Conservation (phyloP, 2,888 invertebrate genomes). For the Alviniconcha strummeri region DNA sequence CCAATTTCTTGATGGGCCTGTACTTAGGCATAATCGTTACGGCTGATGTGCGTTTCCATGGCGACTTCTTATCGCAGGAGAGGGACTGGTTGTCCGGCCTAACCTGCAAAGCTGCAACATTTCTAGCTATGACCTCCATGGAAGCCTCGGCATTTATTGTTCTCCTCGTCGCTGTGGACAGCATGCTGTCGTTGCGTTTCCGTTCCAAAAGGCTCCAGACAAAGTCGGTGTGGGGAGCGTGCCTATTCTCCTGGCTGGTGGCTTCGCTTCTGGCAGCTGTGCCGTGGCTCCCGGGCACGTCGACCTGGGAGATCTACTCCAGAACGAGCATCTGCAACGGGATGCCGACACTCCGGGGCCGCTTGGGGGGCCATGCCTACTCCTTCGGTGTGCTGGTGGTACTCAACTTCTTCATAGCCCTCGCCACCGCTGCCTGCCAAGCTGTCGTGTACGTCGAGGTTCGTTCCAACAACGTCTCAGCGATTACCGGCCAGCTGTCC, state of each 20-base stretch:
- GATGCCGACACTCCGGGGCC: background rate
- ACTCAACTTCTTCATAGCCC: background rate
- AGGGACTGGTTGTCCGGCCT: slow-evolving; percentile 66
- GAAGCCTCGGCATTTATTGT: slow-evolving; percentile 72
- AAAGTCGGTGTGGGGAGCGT: background rate
- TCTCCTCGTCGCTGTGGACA: slow-evolving; percentile 79
- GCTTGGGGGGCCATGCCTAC: background rate
- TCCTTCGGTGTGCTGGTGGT: slow-evolving; percentile 7
- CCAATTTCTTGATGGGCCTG: slow-evolving; percentile 27
- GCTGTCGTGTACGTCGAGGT: background rate
- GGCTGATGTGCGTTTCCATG: slow-evolving; percentile 60
- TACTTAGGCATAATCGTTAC: slow-evolving; percentile 63
- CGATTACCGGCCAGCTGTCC: background rate
- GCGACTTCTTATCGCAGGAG: slow-evolving; percentile 55
- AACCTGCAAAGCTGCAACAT: slow-evolving; percentile 71
- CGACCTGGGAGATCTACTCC: background rate
- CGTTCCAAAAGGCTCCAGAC: background rate
- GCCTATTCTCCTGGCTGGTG: background rate
- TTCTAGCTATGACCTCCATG: slow-evolving; percentile 70
- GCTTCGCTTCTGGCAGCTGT: background rate
- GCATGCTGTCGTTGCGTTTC: slow-evolving; percentile 59
- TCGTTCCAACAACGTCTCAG: background rate
- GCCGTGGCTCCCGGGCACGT: background rate
- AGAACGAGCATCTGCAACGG: background rate
- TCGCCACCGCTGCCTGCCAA: background rate